Percentiles rank a stretch among this genome's conserved stretches.
Evolutionary conservation across 1,140 invertebrate genomes (phyloP).

Genomic region (Batillaria attramentaria): DNA sequence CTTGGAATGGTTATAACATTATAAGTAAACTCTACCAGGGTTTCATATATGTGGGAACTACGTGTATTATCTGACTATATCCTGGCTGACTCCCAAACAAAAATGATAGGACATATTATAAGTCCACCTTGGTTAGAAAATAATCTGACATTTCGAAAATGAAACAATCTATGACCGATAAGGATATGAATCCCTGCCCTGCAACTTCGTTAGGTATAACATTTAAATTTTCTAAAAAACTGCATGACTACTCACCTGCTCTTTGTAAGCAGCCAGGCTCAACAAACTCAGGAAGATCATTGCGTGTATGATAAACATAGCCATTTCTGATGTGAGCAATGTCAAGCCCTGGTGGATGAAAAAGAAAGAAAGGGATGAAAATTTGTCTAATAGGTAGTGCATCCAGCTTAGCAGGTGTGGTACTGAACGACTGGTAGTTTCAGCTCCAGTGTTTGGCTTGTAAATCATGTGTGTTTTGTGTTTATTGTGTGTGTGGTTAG

Average conservation of each 20-base stretch:
- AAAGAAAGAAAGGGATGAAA: too few species aligned
- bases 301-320: constrained; percentile 92
- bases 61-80: not conserved
- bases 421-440: too few species aligned
- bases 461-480: too few species aligned
- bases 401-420: too few species aligned
- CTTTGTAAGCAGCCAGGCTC: constrained; percentile 86
- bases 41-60: not conserved
- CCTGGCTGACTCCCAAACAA: not conserved
- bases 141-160: not conserved
- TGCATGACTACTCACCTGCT: constrained; percentile 75
- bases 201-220: not conserved
- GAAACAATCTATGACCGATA: not conserved
- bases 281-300: constrained; percentile 84
- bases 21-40: not conserved
- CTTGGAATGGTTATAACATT: not conserved
- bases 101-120: not conserved
- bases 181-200: not conserved
- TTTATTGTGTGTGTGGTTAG: too few species aligned
- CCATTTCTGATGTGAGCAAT: constrained; percentile 96
- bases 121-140: not conserved
- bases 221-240: not conserved
- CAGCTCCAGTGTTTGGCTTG: too few species aligned
- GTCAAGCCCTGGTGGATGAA: constrained; percentile 82
- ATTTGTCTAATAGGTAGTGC: too few species aligned